Percentiles rank a stretch among this genome's conserved stretches.
phyloP scores from a whole-genome alignment of 2,888 invertebrate species.

The Acrobasis suavella region DNA sequence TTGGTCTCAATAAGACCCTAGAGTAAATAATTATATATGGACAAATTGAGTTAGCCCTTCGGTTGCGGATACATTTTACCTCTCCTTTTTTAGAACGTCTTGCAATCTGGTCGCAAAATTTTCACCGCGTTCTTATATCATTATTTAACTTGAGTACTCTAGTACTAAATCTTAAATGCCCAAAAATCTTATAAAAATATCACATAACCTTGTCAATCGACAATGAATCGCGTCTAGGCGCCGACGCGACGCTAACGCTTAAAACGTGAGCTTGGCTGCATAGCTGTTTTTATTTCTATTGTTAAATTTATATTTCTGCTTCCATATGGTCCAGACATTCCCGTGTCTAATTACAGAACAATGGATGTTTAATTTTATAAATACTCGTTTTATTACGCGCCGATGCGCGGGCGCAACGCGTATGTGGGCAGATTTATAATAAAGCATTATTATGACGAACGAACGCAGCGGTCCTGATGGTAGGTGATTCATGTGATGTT shows the following conservation, averaged over 20 bases:
- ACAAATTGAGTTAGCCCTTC: too few species aligned
- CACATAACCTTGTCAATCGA: too few species aligned
- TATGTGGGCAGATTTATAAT: conserved; percentile 19
- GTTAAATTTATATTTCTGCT: conserved; percentile 58
- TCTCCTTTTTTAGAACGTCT: too few species aligned
- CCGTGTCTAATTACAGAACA: conserved; percentile 24
- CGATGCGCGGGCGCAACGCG: conserved; percentile 20
- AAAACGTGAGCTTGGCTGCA: conserved; percentile 37
- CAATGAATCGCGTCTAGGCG: too few species aligned
- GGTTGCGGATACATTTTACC: too few species aligned
- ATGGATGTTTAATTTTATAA: conserved; percentile 24
- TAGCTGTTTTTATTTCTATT: conserved; percentile 58
- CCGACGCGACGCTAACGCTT: neutral
- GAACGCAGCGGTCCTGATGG: conserved; percentile 1
- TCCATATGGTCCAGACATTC: conserved; percentile 24
- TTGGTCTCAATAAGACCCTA: too few species aligned
- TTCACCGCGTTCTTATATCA: too few species aligned
- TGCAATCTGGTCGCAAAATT: too few species aligned
- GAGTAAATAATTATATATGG: too few species aligned
- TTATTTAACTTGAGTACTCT: too few species aligned
- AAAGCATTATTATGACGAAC: conserved; percentile 16
- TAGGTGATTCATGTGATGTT: conserved; percentile 8
- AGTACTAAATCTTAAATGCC: too few species aligned
- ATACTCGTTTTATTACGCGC: conserved; percentile 22
- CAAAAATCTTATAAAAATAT: too few species aligned